These are phyloP conservation scores for Graphium colonna DNA, from an alignment of 2,888 invertebrate species.

Conservation along the genomic window DNA sequence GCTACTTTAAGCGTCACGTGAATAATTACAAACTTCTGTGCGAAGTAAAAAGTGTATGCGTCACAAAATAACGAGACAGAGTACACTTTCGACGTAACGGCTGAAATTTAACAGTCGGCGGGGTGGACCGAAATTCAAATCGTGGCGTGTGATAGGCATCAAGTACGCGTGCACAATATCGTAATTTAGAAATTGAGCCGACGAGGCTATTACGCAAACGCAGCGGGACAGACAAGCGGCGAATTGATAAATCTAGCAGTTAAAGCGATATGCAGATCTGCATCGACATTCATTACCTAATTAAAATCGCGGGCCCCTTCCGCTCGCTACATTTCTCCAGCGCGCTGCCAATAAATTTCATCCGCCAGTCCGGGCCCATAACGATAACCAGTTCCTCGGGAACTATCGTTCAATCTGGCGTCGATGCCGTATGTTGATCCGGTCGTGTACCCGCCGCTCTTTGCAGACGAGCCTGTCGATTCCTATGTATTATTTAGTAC, in stretches of 20 bases:
- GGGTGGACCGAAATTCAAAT: constrained; percentile 17
- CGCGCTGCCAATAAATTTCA: constrained; percentile 79
- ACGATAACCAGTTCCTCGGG: constrained; percentile 80
- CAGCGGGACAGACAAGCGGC: constrained; percentile 49
- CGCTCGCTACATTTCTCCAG: constrained; percentile 79
- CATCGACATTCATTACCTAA: constrained; percentile 81
- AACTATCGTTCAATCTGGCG: constrained; percentile 80
- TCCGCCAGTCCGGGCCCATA: constrained; percentile 79
- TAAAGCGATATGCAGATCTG: constrained; percentile 78
- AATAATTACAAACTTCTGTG: constrained; percentile 39
- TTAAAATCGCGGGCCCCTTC: constrained; percentile 80
- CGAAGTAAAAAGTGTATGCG: constrained; percentile 1
- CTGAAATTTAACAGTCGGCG: not conserved
- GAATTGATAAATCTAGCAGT: constrained; percentile 76
- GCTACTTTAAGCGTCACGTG: constrained; percentile 52
- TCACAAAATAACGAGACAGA: not conserved
- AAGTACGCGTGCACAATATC: constrained; percentile 40
- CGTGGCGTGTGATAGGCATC: constrained; percentile 26
- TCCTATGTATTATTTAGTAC: constrained; percentile 78
- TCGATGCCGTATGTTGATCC: constrained; percentile 80
- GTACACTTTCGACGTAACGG: not conserved
- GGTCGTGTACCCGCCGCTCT: constrained; percentile 78
- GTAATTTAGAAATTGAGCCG: constrained; percentile 57
- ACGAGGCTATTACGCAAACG: constrained; percentile 53
- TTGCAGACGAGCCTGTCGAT: constrained; percentile 74